Percentiles rank a stretch among this genome's conserved stretches.
Evolutionary conservation across 1,140 invertebrate species (phyloP).

Genomic region (Triops cancriformis): DNA sequence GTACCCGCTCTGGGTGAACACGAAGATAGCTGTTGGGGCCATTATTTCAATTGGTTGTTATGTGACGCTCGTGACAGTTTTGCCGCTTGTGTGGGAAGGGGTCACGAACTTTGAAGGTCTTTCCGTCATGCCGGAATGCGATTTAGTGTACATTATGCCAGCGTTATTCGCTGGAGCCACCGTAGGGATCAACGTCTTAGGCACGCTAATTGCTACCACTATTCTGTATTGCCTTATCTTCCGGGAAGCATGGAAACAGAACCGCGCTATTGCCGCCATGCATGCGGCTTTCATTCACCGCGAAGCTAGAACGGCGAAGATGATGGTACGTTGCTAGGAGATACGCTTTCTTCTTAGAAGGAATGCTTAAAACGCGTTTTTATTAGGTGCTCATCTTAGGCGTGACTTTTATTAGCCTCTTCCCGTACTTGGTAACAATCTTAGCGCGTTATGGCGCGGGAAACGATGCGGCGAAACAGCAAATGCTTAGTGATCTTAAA

Average conservation of each 20-base stretch:
- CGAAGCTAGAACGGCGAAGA: slow-evolving; percentile 31
- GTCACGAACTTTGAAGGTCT: slow-evolving; percentile 22
- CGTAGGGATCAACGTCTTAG: slow-evolving; percentile 30
- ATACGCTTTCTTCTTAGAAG: not conserved
- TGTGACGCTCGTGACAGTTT: slow-evolving; percentile 30
- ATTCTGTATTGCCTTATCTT: slow-evolving; percentile 31
- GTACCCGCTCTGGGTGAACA: slow-evolving; percentile 29
- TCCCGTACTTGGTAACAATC: slow-evolving; percentile 32
- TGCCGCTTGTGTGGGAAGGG: slow-evolving; percentile 29
- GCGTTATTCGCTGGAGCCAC: slow-evolving; percentile 27
- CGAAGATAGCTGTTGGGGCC: not conserved
- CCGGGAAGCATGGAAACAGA: slow-evolving; percentile 31
- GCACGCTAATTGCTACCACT: slow-evolving; percentile 30
- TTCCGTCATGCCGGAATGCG: slow-evolving; percentile 31
- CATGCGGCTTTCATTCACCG: slow-evolving; percentile 21
- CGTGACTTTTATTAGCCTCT: slow-evolving; percentile 31
- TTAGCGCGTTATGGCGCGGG: slow-evolving; percentile 28
- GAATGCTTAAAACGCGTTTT: not conserved
- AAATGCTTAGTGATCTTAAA: slow-evolving; percentile 24
- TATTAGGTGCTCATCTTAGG: slow-evolving; percentile 32
- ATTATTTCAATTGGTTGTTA: slow-evolving; percentile 31
- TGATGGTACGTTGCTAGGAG: slow-evolving; percentile 28
- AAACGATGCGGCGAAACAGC: slow-evolving; percentile 27
- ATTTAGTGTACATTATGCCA: slow-evolving; percentile 31
- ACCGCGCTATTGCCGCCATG: slow-evolving; percentile 29